Conservation (phyloP, 2,888 invertebrate genomes). For the Sarcophaga variegata region DNA sequence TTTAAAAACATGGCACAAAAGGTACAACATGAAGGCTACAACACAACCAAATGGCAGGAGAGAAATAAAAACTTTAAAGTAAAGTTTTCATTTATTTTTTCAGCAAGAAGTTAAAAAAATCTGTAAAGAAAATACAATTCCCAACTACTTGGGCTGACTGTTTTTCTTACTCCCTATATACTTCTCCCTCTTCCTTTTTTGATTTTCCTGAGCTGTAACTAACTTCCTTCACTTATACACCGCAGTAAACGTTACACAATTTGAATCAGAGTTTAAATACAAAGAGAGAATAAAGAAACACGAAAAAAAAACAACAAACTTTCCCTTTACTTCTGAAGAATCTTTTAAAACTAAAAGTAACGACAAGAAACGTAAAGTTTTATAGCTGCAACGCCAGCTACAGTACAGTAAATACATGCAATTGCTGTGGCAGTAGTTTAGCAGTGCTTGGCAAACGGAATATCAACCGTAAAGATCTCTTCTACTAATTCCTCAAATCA, state of each 20-base stretch:
- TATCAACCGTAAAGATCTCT: conserved; percentile 46
- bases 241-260: conserved; percentile 5
- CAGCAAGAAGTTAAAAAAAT: conserved; percentile 32
- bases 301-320: too few species aligned
- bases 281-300: not conserved
- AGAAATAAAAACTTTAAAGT: not conserved
- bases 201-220: too few species aligned
- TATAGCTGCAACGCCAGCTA: not conserved
- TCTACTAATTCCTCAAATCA: conserved; percentile 63
- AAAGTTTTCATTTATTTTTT: not conserved
- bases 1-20: not conserved
- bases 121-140: conserved; percentile 46
- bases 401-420: too few species aligned
- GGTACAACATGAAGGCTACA: not conserved
- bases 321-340: too few species aligned
- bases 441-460: not conserved
- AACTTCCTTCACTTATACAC: too few species aligned
- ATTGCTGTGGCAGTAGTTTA: not conserved
- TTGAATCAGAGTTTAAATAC: conserved; percentile 8
- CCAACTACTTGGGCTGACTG: conserved; percentile 9
- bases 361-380: not conserved
- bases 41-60: not conserved
- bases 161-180: not conserved
- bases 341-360: not conserved
- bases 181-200: not conserved